Percentiles rank a stretch among this genome's conserved stretches.
These are phyloP conservation scores for Malurus alboscapulatus DNA, from an alignment of 2,113 vertebrate genomes.

Conservation along the genomic window DNA sequence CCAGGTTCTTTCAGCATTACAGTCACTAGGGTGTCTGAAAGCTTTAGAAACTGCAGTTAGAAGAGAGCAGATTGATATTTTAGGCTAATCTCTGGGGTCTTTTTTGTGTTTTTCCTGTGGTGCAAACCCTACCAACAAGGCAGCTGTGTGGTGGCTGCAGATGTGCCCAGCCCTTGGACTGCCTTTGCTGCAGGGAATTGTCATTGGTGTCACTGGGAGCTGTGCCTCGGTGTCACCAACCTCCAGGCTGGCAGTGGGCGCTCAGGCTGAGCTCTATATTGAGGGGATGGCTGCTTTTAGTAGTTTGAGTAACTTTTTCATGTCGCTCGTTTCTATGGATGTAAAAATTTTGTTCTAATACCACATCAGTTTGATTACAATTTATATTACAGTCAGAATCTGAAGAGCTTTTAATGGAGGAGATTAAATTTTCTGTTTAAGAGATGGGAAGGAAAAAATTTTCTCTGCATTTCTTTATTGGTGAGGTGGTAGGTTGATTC, in stretches of 20 bases:
- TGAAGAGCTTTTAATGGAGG: neutral
- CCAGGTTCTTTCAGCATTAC: neutral
- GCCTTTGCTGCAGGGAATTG: fast-evolving
- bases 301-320: neutral
- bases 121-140: neutral
- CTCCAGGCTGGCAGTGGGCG: neutral
- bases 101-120: neutral
- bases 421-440: neutral
- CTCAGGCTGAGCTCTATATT: neutral
- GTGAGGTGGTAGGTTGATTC: neutral
- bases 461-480: neutral
- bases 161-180: neutral
- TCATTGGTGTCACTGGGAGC: neutral
- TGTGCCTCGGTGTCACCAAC: fast-evolving
- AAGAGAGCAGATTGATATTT: neutral
- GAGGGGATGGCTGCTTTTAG: neutral
- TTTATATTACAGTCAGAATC: neutral
- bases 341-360: neutral
- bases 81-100: neutral
- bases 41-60: neutral
- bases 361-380: neutral
- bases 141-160: neutral
- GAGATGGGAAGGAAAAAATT: neutral
- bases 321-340: fast-evolving
- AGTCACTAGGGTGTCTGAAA: neutral